These are phyloP conservation scores for Oncorhynchus masou DNA, from an alignment of 2,113 vertebrate genomes.

Conservation along the genomic window DNA sequence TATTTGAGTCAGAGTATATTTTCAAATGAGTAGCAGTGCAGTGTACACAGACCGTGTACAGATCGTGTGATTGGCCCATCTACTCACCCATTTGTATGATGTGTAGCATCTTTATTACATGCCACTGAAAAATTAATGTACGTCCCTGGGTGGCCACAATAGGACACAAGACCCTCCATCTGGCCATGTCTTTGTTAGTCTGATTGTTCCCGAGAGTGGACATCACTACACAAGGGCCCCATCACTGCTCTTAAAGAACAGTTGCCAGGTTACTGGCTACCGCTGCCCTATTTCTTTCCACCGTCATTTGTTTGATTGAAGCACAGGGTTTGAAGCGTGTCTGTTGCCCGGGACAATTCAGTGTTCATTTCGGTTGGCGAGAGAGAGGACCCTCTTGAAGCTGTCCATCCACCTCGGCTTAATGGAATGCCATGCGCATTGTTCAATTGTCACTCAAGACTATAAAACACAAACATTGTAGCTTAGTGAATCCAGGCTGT, in stretches of 20 bases:
- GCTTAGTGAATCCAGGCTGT: too few relatives aligned
- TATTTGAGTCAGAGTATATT: too few relatives aligned
- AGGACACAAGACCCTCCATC: background rate
- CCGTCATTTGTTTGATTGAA: background rate
- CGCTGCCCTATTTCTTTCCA: background rate
- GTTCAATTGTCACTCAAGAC: too few relatives aligned
- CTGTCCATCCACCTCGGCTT: background rate
- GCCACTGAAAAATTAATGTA: conserved; percentile 19
- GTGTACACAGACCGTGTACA: too few relatives aligned
- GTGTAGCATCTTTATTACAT: background rate
- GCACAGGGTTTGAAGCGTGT: background rate
- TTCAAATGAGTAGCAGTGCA: too few relatives aligned
- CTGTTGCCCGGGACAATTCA: background rate
- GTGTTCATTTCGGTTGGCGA: background rate
- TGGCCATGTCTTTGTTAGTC: background rate
- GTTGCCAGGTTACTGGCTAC: conserved; percentile 5
- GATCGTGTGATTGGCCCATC: background rate
- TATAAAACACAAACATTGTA: too few relatives aligned
- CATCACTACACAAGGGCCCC: background rate
- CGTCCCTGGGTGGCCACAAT: background rate
- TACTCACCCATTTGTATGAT: background rate
- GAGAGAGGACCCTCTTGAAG: background rate
- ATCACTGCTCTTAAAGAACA: background rate
- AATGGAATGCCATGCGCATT: too few relatives aligned
- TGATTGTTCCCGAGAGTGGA: background rate